Evolutionary conservation across 2,113 vertebrate species (phyloP).

Genomic region (Caloenas nicobarica): DNA sequence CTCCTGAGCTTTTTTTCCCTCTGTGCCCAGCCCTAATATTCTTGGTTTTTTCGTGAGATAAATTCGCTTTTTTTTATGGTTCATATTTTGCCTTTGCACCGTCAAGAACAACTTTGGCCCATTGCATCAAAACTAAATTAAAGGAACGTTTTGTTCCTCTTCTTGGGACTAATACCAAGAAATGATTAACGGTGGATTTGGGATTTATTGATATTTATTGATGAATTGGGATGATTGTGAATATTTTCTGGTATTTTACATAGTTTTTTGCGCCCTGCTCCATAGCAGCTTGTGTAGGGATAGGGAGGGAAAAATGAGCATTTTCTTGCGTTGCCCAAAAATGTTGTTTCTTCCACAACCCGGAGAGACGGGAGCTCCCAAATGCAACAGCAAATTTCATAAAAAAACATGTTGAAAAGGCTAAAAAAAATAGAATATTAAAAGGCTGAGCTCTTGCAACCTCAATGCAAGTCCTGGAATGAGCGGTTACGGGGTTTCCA

Average conservation of each 20-base stretch:
- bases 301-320: rapidly evolving
- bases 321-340: not conserved
- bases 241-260: constrained; percentile 51
- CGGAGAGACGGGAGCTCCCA: not conserved
- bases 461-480: constrained; percentile 22
- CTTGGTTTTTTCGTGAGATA: not conserved
- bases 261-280: not conserved
- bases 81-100: not conserved
- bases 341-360: rapidly evolving
- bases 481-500: not conserved
- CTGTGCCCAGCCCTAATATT: not conserved
- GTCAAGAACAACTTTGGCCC: not conserved
- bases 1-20: not conserved
- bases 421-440: not conserved
- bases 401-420: not conserved
- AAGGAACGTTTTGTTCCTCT: not conserved
- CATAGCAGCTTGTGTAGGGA: rapidly evolving
- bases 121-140: not conserved
- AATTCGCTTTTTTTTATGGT: not conserved
- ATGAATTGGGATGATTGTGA: too few species aligned
- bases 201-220: not conserved
- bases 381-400: not conserved
- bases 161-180: not conserved
- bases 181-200: not conserved
- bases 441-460: not conserved